Evolutionary conservation across 2,797 vertebrate species (phyloP).

Genomic region (Microctenopoma steveboyesi): DNA sequence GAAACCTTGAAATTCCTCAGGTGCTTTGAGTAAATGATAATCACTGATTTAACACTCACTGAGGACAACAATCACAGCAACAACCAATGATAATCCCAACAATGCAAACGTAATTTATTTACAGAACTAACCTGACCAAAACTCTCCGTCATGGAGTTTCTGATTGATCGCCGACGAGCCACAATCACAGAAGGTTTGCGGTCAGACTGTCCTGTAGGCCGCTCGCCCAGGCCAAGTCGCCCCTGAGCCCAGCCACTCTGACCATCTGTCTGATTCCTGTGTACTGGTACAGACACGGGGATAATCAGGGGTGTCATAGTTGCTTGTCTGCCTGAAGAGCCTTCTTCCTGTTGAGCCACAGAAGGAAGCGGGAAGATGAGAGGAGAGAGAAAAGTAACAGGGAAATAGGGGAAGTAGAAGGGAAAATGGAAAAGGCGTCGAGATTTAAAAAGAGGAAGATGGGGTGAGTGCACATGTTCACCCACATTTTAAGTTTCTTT

Average conservation of each 20-base stretch:
- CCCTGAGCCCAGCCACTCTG: slow-evolving; percentile 81
- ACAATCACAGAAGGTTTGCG: slow-evolving; percentile 89
- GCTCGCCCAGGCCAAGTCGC: slow-evolving; percentile 66
- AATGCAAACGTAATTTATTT: background rate
- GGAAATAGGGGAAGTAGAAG: slow-evolving; percentile 17
- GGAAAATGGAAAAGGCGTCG: slow-evolving; percentile 6
- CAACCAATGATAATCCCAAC: background rate
- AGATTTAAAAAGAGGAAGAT: slow-evolving; percentile 40
- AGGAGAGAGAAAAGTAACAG: background rate
- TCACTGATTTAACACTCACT: background rate
- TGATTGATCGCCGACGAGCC: slow-evolving; percentile 87
- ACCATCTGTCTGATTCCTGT: slow-evolving; percentile 70
- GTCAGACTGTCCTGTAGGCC: slow-evolving; percentile 75
- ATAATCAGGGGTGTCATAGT: slow-evolving; percentile 87
- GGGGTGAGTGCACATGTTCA: background rate
- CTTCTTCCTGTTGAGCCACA: slow-evolving; percentile 64
- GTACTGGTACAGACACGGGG: slow-evolving; percentile 93
- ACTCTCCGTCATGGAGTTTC: slow-evolving; percentile 75
- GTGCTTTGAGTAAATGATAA: too few relatives aligned
- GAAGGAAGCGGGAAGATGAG: background rate
- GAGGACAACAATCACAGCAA: background rate
- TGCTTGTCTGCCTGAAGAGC: slow-evolving; percentile 59
- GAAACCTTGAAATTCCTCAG: background rate
- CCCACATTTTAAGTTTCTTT: background rate
- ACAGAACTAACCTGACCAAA: slow-evolving; percentile 67